phyloP scores from a whole-genome alignment of 2,797 vertebrate genomes.

The Myotis findleyi region DNA sequence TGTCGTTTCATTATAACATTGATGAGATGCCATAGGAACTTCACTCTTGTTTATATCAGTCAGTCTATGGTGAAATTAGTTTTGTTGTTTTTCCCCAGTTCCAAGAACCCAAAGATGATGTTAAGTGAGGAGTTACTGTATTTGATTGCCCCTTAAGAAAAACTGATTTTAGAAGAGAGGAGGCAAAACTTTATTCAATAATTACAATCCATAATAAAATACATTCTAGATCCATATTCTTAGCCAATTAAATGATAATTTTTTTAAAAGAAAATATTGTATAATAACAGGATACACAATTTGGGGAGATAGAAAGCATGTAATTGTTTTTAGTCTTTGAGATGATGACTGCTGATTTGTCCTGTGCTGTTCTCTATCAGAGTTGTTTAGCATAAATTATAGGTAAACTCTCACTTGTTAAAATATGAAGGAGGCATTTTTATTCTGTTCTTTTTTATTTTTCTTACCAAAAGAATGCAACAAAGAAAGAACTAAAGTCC shows the following conservation, averaged over 20 bases:
- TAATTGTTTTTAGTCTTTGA: slow-evolving; percentile 52
- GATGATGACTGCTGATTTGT: neutral
- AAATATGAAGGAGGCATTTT: slow-evolving; percentile 1
- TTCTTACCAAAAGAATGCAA: neutral
- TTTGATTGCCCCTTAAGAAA: neutral
- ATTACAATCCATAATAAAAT: slow-evolving; percentile 14
- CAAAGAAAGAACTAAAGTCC: neutral
- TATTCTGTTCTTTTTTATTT: slow-evolving; percentile 46
- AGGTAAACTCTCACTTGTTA: slow-evolving; percentile 39
- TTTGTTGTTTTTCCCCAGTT: neutral
- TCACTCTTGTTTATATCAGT: neutral
- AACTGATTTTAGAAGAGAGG: slow-evolving; percentile 12
- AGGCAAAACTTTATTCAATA: slow-evolving; percentile 25
- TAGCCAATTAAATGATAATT: slow-evolving; percentile 23
- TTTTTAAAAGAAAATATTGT: neutral
- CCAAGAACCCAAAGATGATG: neutral
- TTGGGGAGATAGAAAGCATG: neutral
- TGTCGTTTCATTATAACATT: neutral
- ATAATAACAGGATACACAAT: neutral
- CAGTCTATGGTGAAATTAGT: neutral
- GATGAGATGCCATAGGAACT: neutral
- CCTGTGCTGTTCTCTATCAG: neutral
- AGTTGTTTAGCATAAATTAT: neutral
- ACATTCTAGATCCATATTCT: neutral
- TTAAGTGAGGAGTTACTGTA: neutral